Conservation (phyloP, 2,888 invertebrate genomes). For the Oscheius sp. region DNA sequence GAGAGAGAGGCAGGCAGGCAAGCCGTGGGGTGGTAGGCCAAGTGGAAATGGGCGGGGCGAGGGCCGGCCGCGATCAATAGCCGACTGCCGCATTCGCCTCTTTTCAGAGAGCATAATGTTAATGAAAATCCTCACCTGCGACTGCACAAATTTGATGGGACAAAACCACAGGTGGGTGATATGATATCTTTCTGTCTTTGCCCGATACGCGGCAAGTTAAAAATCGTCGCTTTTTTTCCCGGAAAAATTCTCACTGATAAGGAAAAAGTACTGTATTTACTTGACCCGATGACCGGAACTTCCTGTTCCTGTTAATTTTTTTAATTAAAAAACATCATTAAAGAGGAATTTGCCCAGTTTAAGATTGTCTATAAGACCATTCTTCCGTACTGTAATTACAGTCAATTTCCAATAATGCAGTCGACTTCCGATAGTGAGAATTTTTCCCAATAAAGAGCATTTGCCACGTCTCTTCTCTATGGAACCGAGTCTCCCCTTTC, state of each 20-base stretch:
- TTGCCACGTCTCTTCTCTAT: no score
- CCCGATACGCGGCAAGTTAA: neutral
- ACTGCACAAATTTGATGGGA: constrained; percentile 59
- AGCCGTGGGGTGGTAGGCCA: constrained; percentile 30
- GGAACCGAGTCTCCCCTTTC: no score
- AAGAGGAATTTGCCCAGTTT: no score
- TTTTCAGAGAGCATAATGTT: constrained; percentile 40
- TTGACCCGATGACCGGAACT: no score
- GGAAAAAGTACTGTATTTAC: no score
- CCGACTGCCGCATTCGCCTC: constrained; percentile 37
- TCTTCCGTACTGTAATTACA: no score
- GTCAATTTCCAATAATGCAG: no score
- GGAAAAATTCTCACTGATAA: neutral
- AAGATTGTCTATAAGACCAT: no score
- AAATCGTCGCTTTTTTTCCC: neutral
- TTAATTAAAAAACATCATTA: no score
- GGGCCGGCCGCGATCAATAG: constrained; percentile 33
- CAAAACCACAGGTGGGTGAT: constrained; percentile 57
- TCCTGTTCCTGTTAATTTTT: no score
- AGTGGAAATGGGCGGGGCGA: constrained; percentile 34
- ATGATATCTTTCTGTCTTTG: constrained; percentile 8
- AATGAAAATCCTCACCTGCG: constrained; percentile 59
- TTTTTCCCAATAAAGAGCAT: no score
- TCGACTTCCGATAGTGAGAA: no score
- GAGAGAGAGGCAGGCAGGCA: neutral